Evolutionary conservation across 2,113 vertebrate genomes (phyloP).

Genomic region (Hydrochoerus hydrochaeris): DNA sequence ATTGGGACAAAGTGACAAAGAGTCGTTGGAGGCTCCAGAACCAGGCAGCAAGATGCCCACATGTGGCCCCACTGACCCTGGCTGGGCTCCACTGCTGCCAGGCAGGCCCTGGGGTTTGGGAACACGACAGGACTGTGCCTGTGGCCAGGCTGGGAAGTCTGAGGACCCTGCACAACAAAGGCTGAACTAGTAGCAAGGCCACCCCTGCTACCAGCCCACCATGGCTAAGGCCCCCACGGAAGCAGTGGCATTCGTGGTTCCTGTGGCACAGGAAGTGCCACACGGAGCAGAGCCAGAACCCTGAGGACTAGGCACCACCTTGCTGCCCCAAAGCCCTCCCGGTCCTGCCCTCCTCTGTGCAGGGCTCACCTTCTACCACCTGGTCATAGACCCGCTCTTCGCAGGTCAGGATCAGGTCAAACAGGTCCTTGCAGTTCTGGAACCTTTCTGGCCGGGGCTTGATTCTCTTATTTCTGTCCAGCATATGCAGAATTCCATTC

Average conservation of each 20-base stretch:
- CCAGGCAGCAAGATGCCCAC: no score
- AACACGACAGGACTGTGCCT: fast-evolving
- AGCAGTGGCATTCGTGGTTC: neutral
- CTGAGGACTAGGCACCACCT: no score
- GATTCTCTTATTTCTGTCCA: constrained; percentile 99
- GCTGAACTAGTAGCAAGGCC: no score
- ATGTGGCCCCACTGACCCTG: neutral
- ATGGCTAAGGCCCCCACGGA: neutral
- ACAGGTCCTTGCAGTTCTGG: constrained; percentile 97
- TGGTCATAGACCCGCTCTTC: constrained; percentile 99
- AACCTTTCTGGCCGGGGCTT: constrained; percentile 97
- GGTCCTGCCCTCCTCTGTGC: no score
- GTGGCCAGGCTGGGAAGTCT: neutral
- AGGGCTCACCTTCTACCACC: constrained; percentile 96
- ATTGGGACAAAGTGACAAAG: neutral
- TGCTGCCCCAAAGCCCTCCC: neutral
- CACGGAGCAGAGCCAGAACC: neutral
- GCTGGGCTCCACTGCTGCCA: neutral
- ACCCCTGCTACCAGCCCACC: fast-evolving
- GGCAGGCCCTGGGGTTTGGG: neutral
- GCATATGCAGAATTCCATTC: constrained; percentile 99
- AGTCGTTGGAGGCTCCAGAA: neutral
- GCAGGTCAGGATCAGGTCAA: constrained; percentile 98
- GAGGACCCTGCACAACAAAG: fast-evolving
- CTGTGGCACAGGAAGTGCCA: neutral